Conservation (phyloP, 2,113 vertebrate species). For the Accipiter cooperii region DNA sequence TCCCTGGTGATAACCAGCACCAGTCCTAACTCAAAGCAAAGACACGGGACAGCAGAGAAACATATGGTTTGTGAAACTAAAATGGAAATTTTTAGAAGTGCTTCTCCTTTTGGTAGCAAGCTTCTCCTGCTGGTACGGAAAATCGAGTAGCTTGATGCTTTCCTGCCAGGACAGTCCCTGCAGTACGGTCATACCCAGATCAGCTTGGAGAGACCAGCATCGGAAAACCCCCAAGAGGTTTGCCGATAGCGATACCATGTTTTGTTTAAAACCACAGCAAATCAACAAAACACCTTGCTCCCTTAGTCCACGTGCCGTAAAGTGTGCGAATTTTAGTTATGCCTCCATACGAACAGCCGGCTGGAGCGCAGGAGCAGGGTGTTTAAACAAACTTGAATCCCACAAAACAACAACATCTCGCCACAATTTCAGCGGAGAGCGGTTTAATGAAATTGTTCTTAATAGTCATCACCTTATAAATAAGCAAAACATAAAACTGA, state of each 20-base stretch:
- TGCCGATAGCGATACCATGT: accelerated
- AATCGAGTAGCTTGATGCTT: neutral
- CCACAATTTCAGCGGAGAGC: neutral
- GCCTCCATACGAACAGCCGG: accelerated
- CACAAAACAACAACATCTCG: neutral
- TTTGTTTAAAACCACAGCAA: neutral
- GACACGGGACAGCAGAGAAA: neutral
- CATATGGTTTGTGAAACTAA: accelerated
- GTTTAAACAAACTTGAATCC: neutral
- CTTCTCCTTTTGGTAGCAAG: neutral
- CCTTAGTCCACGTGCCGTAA: neutral
- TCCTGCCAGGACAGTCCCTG: neutral
- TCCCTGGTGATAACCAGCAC: neutral
- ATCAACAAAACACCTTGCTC: neutral
- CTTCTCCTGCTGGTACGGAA: neutral
- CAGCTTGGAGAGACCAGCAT: neutral
- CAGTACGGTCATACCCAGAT: neutral
- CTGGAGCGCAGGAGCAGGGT: neutral
- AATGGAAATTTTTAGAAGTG: neutral
- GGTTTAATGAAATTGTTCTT: neutral
- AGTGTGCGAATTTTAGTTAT: neutral
- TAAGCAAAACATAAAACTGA: neutral
- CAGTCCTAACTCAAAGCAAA: neutral
- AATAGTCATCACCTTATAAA: neutral
- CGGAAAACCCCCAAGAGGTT: accelerated